Evolutionary conservation across 2,113 vertebrate species (phyloP), one percentile per base, ranked within the genome.

Genomic region (Colistium nudipinnis): DNA sequence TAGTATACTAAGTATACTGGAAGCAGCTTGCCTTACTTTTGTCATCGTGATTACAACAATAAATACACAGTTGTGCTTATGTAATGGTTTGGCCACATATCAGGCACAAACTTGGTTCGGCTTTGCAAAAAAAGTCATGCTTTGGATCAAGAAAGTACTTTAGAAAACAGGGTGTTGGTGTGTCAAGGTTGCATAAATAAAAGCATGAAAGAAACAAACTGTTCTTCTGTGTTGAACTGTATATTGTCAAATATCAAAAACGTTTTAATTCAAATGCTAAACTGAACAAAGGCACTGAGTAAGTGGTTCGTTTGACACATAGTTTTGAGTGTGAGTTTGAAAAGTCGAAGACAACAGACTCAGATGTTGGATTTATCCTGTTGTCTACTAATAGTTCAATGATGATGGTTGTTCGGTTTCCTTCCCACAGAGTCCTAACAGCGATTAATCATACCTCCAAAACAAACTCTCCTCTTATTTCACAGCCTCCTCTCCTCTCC

Each of bases 401-500:
- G 7, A 69, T 62, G 59, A 30, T 59, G 57, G 53, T 68, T 70
- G 36, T 70, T 76, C 55, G 49, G 43, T 76, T 77, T 68, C 62
- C 66, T 80, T 72, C 67, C 62, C 38, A 68, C 57, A 51, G 61
- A 74, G 66, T 43, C 62, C 56, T 48, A 72, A 76, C 74, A 67
- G 55, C 83, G 68, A 85, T 54, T 49, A 77, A 82, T 77, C 78
- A 74, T 41, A 30, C 63, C 55, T 56, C 41, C 61, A 72, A 76
- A 51, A 64, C 66, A 67, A 78, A 76, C 74, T 63, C 70, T 81
- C 45, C 59, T 7, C 39, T 59, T 65, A 35, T 60, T 70, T 67
- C 53, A 64, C 64, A 76, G 57, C 41, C 24, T 51, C 38, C 35
- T 61, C 31, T 41, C 22, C 7, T 22, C 38, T 65, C 53, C 59